Percentiles rank a stretch among this genome's conserved stretches.
Evolutionary conservation across 2,113 vertebrate genomes (phyloP).

Genomic region (Pelvicachromis taeniatus): DNA sequence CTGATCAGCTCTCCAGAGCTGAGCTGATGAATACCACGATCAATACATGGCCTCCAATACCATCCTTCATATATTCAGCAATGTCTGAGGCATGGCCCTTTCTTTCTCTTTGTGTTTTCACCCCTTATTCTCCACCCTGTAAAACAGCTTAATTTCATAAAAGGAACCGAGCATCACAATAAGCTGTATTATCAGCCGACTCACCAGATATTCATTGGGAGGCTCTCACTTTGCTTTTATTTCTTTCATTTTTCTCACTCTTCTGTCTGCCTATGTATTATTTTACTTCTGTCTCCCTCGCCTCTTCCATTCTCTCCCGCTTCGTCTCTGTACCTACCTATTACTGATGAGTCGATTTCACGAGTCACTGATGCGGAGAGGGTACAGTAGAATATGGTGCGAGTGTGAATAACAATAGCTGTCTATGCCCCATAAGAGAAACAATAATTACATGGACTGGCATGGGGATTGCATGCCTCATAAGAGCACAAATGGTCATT

Average conservation of each 20-base stretch:
- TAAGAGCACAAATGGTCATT: constrained; percentile 48
- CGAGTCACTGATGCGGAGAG: constrained; percentile 61
- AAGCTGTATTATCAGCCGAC: constrained; percentile 16
- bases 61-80: constrained; percentile 24
- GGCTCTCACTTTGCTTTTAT: neutral
- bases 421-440: constrained; percentile 44
- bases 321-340: constrained; percentile 45
- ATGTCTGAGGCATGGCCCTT: constrained; percentile 10
- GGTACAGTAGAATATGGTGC: constrained; percentile 61
- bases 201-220: constrained; percentile 15
- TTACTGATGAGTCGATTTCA: constrained; percentile 69
- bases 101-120: constrained; percentile 14
- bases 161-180: constrained; percentile 9
- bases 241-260: constrained; percentile 23
- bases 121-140: constrained; percentile 13
- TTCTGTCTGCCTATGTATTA: constrained; percentile 19
- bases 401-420: constrained; percentile 67
- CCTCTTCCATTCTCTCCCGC: neutral
- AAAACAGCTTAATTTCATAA: constrained; percentile 16
- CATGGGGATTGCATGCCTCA: constrained; percentile 29
- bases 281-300: constrained; percentile 15
- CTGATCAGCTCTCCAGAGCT: constrained; percentile 53
- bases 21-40: constrained; percentile 34
- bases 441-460: constrained; percentile 53
- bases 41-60: constrained; percentile 43